Base-by-base conservation (phyloP, 2,797 vertebrate genomes). In the Apogon hyalosoma region DNA sequence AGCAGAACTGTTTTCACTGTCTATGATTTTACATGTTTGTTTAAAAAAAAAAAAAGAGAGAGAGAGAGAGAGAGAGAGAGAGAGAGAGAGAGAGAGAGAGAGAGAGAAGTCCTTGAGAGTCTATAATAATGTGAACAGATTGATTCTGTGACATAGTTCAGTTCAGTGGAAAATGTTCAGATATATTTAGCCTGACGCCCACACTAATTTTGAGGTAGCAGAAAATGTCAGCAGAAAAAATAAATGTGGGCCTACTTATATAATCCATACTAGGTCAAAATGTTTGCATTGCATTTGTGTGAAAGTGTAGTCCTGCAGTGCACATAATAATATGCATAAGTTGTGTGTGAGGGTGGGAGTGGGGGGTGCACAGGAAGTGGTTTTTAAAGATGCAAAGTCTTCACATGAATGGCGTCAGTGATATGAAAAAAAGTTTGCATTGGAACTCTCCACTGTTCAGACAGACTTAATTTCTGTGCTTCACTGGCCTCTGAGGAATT, bases 361-460 rank as follows among this genome's bases (percentile, higher is more conserved):
- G 19, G 21, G 1, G 39, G 15, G 14, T 41, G 51, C 36, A 63
- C 39, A 76, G 86, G 75, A 87, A 73, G 80, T 63, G 48, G 46
- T 79, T 24, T 24, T 24, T 73, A 1, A 48, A 68, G 6, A 58
- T 38, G 19, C 42, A 49, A 52, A 59, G 39, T 47, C 12, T 40
- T 11, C 15, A 28, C 16, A 8, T 7, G 31, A 33, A 33, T 33
- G 31, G 6, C 31, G 31, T 33, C 31, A 46, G n/a, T 54, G 46
- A 50, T 6, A 31, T 61, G 14, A 40, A 55, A 64, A 78, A 49
- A 39, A 48, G 16, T 53, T 63, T 69, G 57, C 62, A 66, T 54
- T 47, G 53, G 46, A 69, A 50, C 40, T 38, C 42, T 65, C 68
- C 28, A 21, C 50, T 11, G 14, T 43, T 66, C 14, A 19, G 36